Evolutionary conservation across 2,797 vertebrate species (phyloP).

Genomic region (Pseudochromis fuscus): DNA sequence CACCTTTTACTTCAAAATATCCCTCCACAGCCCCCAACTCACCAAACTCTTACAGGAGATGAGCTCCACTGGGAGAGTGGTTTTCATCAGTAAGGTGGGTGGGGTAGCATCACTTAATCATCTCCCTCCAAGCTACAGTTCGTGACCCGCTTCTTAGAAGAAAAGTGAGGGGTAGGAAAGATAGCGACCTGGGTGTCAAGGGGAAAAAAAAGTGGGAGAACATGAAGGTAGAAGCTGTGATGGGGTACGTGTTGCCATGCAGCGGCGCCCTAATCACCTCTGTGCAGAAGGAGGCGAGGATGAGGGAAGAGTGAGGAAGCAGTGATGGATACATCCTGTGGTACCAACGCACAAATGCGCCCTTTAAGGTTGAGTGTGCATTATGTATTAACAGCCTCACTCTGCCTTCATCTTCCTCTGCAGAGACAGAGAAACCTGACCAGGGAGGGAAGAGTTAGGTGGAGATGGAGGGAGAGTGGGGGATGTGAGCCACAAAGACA

Average conservation of each 20-base stretch:
- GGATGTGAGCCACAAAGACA: conserved; percentile 38
- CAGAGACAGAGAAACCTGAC: conserved; percentile 48
- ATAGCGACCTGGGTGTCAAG: neutral
- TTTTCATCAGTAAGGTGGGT: conserved; percentile 45
- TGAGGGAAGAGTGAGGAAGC: conserved; percentile 12
- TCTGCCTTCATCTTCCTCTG: conserved; percentile 46
- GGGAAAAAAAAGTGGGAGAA: conserved; percentile 19
- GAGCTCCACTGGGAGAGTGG: conserved; percentile 5
- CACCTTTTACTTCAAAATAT: neutral
- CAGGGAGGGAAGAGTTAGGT: conserved; percentile 37
- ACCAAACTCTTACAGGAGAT: conserved; percentile 16
- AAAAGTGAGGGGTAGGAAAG: conserved; percentile 43
- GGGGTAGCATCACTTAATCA: conserved; percentile 51
- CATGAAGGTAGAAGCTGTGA: conserved; percentile 27
- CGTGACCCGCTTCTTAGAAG: conserved; percentile 31
- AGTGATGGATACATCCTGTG: conserved; percentile 62
- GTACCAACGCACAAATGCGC: conserved; percentile 45
- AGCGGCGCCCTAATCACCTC: conserved; percentile 17
- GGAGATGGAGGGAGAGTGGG: conserved; percentile 32
- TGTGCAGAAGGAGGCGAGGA: conserved; percentile 20
- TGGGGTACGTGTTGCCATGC: conserved; percentile 26
- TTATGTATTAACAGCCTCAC: conserved; percentile 69
- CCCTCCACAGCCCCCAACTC: neutral
- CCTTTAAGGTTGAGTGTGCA: conserved; percentile 62
- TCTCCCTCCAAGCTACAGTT: conserved; percentile 11